Conservation (phyloP, 2,888 invertebrate species). For the Lutraria lutraria region DNA sequence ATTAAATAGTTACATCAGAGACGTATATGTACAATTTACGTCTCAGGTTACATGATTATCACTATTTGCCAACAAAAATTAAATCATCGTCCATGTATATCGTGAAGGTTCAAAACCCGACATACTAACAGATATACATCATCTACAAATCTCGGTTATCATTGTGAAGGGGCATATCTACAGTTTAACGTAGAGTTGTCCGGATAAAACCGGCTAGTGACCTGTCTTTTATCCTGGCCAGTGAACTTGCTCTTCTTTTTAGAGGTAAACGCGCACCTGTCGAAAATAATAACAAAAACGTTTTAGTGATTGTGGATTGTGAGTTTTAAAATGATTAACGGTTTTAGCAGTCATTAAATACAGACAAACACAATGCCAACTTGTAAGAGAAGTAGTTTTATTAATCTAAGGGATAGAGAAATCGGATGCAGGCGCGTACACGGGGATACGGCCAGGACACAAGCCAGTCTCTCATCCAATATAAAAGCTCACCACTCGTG, state of each 20-base stretch:
- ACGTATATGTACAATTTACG: no score
- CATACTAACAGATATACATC: no score
- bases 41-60: no score
- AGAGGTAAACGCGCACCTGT: constrained; percentile 1
- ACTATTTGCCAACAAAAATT: no score
- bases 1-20: no score
- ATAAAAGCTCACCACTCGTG: constrained; percentile 76
- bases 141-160: no score
- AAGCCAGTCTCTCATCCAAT: constrained; percentile 59
- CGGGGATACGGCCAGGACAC: constrained; percentile 57
- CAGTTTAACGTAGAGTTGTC: background rate
- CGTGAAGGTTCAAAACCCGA: no score
- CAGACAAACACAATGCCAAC: constrained; percentile 19
- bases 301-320: background rate
- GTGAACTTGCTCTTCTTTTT: background rate
- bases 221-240: background rate
- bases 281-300: constrained; percentile 3
- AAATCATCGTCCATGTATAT: no score
- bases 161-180: no score
- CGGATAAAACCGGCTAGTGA: background rate
- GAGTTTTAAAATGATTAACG: background rate
- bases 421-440: constrained; percentile 21
- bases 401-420: constrained; percentile 42
- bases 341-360: background rate
- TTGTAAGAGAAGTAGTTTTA: constrained; percentile 40